These are phyloP conservation scores for Brachylomia viminalis DNA, from an alignment of 2,888 invertebrate species.

Conservation along the genomic window DNA sequence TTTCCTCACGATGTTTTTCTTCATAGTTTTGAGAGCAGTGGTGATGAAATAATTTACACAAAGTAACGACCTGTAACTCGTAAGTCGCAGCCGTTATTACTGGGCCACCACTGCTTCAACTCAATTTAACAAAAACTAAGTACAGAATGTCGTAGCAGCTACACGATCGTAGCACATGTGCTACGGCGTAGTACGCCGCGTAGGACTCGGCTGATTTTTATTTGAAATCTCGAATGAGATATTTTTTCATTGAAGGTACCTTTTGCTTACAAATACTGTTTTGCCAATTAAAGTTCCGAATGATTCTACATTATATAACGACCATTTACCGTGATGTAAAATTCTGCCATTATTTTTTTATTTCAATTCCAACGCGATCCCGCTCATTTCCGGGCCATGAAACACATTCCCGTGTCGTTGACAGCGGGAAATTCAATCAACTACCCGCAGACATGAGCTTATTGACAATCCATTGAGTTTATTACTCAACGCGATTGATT, in stretches of 20 bases:
- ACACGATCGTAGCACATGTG: background rate
- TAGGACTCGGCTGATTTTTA: background rate
- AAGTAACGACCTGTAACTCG: too few species aligned
- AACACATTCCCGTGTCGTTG: constrained; percentile 64
- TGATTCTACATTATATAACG: background rate
- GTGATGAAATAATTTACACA: too few species aligned
- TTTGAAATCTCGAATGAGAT: background rate
- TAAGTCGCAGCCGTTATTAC: too few species aligned
- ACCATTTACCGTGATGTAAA: background rate
- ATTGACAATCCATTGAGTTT: constrained; percentile 50
- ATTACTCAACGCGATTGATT: constrained; percentile 45
- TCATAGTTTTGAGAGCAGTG: too few species aligned
- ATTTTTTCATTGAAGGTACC: background rate
- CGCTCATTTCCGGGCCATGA: constrained; percentile 61
- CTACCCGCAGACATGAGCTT: constrained; percentile 65
- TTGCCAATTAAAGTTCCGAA: background rate
- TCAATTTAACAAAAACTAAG: background rate
- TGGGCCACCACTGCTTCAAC: background rate
- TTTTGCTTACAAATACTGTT: background rate
- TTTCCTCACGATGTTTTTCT: too few species aligned
- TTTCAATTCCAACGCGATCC: background rate
- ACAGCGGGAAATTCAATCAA: constrained; percentile 80
- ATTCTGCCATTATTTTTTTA: background rate
- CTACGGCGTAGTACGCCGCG: constrained; percentile 27
- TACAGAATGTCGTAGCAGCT: background rate